Conservation (phyloP, 1,140 invertebrate species). For the Tenebrio molitor region DNA sequence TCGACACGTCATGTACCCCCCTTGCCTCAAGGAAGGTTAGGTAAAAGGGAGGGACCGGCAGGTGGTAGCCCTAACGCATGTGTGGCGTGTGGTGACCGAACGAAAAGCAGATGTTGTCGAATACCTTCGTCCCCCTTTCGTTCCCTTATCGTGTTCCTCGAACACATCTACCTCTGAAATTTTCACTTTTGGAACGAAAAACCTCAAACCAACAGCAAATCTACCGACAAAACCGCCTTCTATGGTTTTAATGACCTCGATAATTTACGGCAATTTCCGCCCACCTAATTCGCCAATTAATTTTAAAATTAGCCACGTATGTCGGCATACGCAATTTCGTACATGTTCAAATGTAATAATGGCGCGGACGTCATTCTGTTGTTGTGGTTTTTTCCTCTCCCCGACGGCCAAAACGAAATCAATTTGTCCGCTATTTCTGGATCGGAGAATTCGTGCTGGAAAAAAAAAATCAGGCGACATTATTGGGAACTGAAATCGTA, state of each 20-base stretch:
- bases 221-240: background rate
- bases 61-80: conserved; percentile 40
- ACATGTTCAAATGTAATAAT: conserved; percentile 18
- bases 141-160: background rate
- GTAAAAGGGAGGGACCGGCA: conserved; percentile 22
- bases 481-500: conserved; percentile 15
- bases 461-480: background rate
- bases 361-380: conserved; percentile 7
- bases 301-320: conserved; percentile 27
- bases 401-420: background rate
- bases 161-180: too few species aligned
- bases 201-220: background rate
- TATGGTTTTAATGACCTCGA: conserved; percentile 28
- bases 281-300: conserved; percentile 25
- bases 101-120: conserved; percentile 39
- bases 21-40: conserved; percentile 19
- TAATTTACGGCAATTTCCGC: conserved; percentile 34
- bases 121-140: conserved; percentile 33
- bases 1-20: conserved; percentile 4
- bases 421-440: background rate
- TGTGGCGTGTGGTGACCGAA: conserved; percentile 43
- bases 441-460: background rate
- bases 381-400: conserved; percentile 18
- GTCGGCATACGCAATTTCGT: conserved; percentile 9
- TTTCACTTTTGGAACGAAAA: background rate